Percentiles rank a stretch among this genome's conserved stretches.
These are phyloP conservation scores for Neosalanx taihuensis DNA, from an alignment of 2,797 vertebrate genomes.

Conservation along the genomic window DNA sequence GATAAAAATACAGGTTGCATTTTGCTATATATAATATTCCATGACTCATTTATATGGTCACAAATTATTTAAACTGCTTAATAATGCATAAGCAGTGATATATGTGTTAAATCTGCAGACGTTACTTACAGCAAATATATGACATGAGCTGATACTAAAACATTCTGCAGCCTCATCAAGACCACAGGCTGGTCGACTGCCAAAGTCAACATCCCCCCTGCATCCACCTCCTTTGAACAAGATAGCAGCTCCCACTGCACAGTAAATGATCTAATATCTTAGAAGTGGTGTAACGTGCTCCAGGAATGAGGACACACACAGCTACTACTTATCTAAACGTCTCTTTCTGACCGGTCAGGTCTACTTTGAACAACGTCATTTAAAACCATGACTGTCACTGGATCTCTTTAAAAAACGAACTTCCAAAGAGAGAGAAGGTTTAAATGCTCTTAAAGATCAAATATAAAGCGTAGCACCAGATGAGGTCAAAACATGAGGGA, in stretches of 20 bases:
- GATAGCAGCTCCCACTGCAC: slow-evolving; percentile 2
- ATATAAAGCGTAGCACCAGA: neutral
- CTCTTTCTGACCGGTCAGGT: neutral
- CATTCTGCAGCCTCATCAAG: neutral
- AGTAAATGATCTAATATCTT: neutral
- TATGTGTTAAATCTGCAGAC: neutral
- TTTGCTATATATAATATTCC: neutral
- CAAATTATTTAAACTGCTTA: neutral
- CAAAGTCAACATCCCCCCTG: slow-evolving; percentile 10
- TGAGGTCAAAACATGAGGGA: neutral
- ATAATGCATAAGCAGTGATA: neutral
- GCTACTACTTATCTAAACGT: neutral
- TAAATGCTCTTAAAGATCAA: no score
- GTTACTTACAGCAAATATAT: neutral
- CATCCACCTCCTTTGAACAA: neutral
- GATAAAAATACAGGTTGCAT: no score
- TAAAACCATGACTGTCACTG: no score
- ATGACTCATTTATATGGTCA: neutral
- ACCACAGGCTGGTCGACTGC: neutral
- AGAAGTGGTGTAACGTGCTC: neutral
- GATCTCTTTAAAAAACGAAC: no score
- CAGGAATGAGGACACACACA: neutral
- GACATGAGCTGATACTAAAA: neutral
- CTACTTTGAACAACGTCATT: no score
- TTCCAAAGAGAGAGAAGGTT: no score